Conservation (phyloP, 2,113 vertebrate genomes). For the Ophiodon elongatus region DNA sequence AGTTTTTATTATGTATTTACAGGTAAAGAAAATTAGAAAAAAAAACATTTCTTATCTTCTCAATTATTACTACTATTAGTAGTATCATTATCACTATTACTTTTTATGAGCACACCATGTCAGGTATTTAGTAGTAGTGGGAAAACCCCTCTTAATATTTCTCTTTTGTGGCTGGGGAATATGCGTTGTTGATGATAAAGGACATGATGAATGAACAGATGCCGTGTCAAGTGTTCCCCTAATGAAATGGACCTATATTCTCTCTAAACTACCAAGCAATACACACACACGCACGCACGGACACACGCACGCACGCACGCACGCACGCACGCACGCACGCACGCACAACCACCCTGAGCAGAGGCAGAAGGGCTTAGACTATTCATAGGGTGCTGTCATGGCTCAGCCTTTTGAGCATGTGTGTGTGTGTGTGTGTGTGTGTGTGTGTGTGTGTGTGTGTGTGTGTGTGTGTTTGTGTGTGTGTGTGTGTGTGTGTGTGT, state of each 20-base stretch:
- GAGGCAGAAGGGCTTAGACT: conserved; percentile 41
- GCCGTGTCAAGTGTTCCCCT: conserved; percentile 47
- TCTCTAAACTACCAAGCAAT: conserved; percentile 18
- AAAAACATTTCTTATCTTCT: neutral
- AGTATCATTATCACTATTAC: neutral
- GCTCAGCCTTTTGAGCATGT: conserved; percentile 33
- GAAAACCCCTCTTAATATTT: conserved; percentile 39
- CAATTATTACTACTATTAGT: neutral
- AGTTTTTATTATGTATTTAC: neutral
- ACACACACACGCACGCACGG: conserved; percentile 21
- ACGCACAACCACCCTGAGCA: conserved; percentile 32
- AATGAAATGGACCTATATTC: conserved; percentile 37
- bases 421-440: conserved; percentile 40
- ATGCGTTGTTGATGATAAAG: conserved; percentile 48
- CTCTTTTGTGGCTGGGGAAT: conserved; percentile 23
- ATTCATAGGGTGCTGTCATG: conserved; percentile 50
- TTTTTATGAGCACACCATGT: conserved; percentile 31
- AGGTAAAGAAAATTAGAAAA: neutral
- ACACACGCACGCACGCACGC: conserved; percentile 20
- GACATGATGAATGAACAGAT: conserved; percentile 62
- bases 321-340: conserved; percentile 14
- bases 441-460: conserved; percentile 35
- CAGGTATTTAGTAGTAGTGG: neutral
- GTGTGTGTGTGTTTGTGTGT: conserved; percentile 38
- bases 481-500: conserved; percentile 42